Evolutionary conservation across 2,113 vertebrate genomes (phyloP), one percentile per base, ranked within the genome.

Genomic region (Malurus elegans): DNA sequence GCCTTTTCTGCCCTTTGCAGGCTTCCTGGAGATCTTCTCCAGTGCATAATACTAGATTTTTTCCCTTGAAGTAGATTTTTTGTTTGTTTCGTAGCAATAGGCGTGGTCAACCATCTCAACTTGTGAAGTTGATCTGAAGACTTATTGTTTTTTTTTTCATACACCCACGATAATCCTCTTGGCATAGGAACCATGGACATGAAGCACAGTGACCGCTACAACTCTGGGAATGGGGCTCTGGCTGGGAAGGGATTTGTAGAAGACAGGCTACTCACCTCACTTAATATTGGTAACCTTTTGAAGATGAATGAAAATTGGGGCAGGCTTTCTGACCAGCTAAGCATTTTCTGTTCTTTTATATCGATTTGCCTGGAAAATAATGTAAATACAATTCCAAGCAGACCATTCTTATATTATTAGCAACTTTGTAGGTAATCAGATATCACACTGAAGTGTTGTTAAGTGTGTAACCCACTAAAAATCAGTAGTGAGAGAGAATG

Each of bases 1-100:
- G 79, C 62, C 89, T 97, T 91, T 79, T 86, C 81, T 90, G 93
- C 66, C 81, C 95, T 96, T 97, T 94, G 84, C 90, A 86, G 87
- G 67, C 94, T 92, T 95, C 85, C 73, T 54, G 92, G 44, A 47
- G 92, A 70, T 67, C 50, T 73, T 81, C 67, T 81, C 48, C 65
- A 74, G 54, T 60, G 60, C n/a, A 54, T 66, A 70, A 50, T 2
- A 2, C 44, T 67, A 44, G 54, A 17, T 24, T 64, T 93, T 81
- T 84, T 84, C 48, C 65, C 73, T 94, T 91, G 61, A 96, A 96
- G 71, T 71, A 54, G 47, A 4, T 19, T 19, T 57, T 34, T 44
- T 31, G 42, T 45, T 76, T 58, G 9, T 50, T 72, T 78, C 73
- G 53, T 88, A 93, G 87, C 66, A 89, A 91, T 92, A 91, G 90